Base-by-base conservation (phyloP, 2,113 vertebrate genomes). In the Syngnathoides biaculeatus region DNA sequence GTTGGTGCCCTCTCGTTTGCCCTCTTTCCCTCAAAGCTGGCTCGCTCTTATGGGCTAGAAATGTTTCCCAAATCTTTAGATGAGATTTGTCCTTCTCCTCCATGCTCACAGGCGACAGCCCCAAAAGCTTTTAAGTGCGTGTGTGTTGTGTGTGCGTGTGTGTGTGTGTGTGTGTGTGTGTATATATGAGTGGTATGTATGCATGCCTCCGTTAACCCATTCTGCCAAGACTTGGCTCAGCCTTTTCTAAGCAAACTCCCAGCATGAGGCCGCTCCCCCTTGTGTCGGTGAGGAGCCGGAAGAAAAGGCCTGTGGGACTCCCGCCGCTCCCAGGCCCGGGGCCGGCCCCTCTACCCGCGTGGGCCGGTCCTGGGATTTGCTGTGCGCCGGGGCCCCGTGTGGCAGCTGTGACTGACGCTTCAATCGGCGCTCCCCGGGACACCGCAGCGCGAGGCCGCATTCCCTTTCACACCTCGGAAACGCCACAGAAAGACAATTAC, bases 391-490 rank as follows among this genome's bases (percentile, higher is more conserved):
- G 82, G 81, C 86, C 79, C 87, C 79, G 83, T 84, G 87, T 92
- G 91, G 90, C 90, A 92, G 90, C 89, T 92, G 90, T 90, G 90
- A 92, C 80, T 90, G 86, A 90, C 82, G 85, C 83, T 90, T 92
- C 90, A 92, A 90, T 92, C 82, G 90, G 74, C 72, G 80, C 89
- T 82, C 91, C 76, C 87, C 67, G 79, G 89, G 90, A 91, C 81
- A 59, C 79, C 90, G 82, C 80, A 74, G 77, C n/a, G 68, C 87
- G 86, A 80, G 82, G 80, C 86, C 65, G 75, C 88, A 89, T 88
- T 88, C 89, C 79, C 88, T 89, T 91, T 91, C 89, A 90, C 87
- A 81, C 90, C 88, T 90, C 86, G 87, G 89, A 91, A 90, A 89
- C 84, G 79, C 80, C 75, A 70, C 62, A 72, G 77, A 82, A 88